These are phyloP conservation scores for Agapornis canus DNA, from an alignment of 2,797 vertebrate species.

Conservation along the genomic window DNA sequence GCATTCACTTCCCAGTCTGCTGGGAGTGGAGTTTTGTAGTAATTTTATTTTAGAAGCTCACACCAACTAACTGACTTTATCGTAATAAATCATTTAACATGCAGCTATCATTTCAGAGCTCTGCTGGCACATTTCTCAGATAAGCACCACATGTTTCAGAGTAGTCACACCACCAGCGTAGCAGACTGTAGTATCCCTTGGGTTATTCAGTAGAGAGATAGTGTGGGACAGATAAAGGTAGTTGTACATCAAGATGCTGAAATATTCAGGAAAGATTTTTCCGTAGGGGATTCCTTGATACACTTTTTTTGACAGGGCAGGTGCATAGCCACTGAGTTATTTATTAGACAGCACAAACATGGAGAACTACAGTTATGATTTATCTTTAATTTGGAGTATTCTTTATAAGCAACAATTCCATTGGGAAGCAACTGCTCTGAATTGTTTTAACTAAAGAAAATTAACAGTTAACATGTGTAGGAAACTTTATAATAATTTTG, in stretches of 20 bases:
- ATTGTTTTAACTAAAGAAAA: background rate
- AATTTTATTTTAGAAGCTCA: background rate
- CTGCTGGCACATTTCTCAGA: background rate
- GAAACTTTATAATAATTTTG: background rate
- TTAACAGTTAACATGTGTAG: background rate
- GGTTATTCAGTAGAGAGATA: background rate
- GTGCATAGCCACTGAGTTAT: slow-evolving; percentile 33
- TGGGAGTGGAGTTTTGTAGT: background rate
- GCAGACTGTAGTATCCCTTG: background rate
- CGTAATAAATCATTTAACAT: background rate
- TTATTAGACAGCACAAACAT: slow-evolving; percentile 35
- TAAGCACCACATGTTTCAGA: background rate
- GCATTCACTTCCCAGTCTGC: background rate
- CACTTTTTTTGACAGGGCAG: slow-evolving; percentile 22
- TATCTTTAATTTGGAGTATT: slow-evolving; percentile 19
- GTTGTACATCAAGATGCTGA: slow-evolving; percentile 7
- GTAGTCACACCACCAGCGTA: background rate
- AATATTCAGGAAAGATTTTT: slow-evolving; percentile 48
- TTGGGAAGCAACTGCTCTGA: background rate
- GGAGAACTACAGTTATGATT: background rate
- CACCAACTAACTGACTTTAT: background rate
- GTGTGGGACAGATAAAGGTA: background rate
- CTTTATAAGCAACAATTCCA: background rate
- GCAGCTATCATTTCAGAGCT: background rate
- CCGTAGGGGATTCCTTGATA: background rate